Evolutionary conservation across 1,140 invertebrate genomes (phyloP), one percentile per base, ranked within the genome.

Genomic region (Arion vulgaris): DNA sequence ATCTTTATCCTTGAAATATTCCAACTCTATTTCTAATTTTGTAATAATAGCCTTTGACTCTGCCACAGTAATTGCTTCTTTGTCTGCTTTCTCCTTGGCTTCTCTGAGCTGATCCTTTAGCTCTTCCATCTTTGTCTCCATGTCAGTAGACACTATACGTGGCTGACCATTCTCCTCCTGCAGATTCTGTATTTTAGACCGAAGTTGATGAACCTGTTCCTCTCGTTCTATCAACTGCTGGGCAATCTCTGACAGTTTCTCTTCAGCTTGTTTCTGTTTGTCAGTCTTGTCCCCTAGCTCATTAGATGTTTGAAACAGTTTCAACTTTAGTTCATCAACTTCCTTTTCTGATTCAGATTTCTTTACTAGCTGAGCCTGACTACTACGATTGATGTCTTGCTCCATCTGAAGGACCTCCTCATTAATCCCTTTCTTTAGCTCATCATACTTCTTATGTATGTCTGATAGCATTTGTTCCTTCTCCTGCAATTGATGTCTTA

Each of bases 161-260:
- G 26, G 77, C 23, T 34, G 34, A 5, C 23, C 5, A 62, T 36
- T 68, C 57, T 38, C 53, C 5, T 7, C 17, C 26, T 80, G 78
- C 41, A 80, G 34, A 26, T n/a, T 66, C 34, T 83, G 69, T 1
- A 77, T 39, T 62, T 84, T 79, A 38, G 13, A 34, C 74, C 81
- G 83, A 34, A 84, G 83, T 79, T 80, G 51, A 17, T 81, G 38
- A 41, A 84, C 51, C 49, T 84, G 78, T 53, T 84, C 79, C 45
- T 81, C 72, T 26, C 72, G 53, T 28, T 76, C 49, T 41, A 49
- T 36, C 45, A 80, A 57, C 51, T 79, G 53, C 51, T 66, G 76
- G 15, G 28, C 26, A 9, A 45, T 74, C 36, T 81, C 45, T 28
- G 71, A 38, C 41, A 81, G 32, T 51, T 26, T 51, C 36, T 73